Evolutionary conservation across 2,888 invertebrate species (phyloP), one percentile per base, ranked within the genome.

Genomic region (Venusia cambrica): DNA sequence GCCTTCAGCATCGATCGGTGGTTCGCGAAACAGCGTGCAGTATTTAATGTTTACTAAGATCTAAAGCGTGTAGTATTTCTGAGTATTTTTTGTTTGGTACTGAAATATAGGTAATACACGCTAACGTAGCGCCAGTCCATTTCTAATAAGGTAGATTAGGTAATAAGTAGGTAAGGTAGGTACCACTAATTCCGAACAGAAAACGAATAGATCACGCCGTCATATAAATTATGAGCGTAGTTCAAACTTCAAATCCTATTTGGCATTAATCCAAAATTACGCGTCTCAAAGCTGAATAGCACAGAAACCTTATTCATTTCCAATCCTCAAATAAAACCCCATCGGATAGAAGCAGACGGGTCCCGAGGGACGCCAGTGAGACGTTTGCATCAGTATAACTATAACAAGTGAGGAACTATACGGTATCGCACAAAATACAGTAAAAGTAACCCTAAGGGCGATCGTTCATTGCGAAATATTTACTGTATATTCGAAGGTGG

Each of bases 291-390:
- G 59, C 65, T 54, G 55, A 61, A 64, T 58, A 60, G 56, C 57
- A 52, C 54, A 53, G 70, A 72, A 73, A 55, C 73, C 69, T 62
- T 67, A 71, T 61, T 54, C 59, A 58, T 59, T 64, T 33, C 57
- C 62, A 71, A 71, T 65, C 72, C 65, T 57, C 64, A 67, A 69
- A 69, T 70, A 74, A n/a, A 56, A 64, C 63, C 64, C 59, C 62
- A 65, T 60, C 25, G 18, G 11, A 9, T n/a, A 25, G 16, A 19
- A 20, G 48, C 59, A 58, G 66, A 58, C 70, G 45, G 44, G 7
- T 63, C 73, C 56, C 72, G 10, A 34, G 62, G 65, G 74, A 52
- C 19, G 13, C 11, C 42, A 24, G 33, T 42, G 47, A 47, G 43
- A 40, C 40, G 32, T 26, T 45, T 46, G 28, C 14, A 32, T 41